A percentile compares a stretch with the other conserved stretches of the same genome.
Evolutionary conservation across 2,797 vertebrate species (phyloP).

Genomic region (Sebastes flavidus): DNA sequence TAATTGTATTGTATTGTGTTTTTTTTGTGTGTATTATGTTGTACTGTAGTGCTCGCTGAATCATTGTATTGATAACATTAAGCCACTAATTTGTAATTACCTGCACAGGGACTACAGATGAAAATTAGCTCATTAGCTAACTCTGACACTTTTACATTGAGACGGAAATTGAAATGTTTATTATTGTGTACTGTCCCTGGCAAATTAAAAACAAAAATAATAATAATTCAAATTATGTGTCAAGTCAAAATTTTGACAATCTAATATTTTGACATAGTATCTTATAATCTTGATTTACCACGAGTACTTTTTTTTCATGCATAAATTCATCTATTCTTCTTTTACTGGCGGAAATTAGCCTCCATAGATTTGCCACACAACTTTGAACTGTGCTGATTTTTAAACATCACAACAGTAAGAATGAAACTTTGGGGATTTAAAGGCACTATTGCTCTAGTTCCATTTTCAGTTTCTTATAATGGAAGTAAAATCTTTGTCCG

Average conservation of each 20-base stretch:
- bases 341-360: too few species aligned
- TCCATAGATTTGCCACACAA: too few species aligned
- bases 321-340: too few species aligned
- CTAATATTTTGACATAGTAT: neutral
- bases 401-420: neutral
- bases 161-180: neutral
- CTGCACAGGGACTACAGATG: neutral
- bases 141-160: neutral
- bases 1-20: neutral
- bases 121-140: neutral
- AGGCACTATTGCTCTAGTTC: neutral
- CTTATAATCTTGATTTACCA: neutral
- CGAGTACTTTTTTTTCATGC: neutral
- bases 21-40: neutral
- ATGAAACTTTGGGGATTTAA: neutral
- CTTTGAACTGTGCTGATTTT: too few species aligned
- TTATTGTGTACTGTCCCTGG: neutral
- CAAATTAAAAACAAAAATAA: neutral
- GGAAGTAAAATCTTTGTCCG: too few species aligned
- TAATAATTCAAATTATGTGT: neutral
- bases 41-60: neutral
- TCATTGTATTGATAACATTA: neutral
- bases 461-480: neutral
- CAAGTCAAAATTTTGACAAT: neutral
- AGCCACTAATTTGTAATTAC: neutral